Conservation (phyloP, 2,797 vertebrate species). For the Agapornis canus region DNA sequence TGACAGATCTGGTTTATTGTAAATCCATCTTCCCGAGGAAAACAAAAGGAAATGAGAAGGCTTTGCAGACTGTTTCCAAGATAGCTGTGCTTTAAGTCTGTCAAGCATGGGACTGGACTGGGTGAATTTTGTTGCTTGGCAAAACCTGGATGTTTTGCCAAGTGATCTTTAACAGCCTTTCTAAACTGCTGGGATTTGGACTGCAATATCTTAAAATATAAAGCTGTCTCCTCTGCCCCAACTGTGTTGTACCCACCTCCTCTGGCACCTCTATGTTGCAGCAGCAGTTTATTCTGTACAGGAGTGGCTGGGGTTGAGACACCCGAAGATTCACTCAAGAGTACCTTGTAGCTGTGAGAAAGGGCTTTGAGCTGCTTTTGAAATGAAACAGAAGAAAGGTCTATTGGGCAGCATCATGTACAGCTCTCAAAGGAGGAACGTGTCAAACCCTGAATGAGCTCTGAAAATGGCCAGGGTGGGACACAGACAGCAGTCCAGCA, state of each 20-base stretch:
- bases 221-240: fast-evolving
- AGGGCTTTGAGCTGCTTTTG: background rate
- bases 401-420: background rate
- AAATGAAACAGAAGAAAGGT: background rate
- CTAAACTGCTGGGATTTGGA: background rate
- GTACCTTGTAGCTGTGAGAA: background rate
- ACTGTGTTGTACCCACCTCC: background rate
- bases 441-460: background rate
- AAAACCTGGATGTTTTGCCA: background rate
- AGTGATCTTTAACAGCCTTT: background rate
- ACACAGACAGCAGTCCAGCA: fast-evolving
- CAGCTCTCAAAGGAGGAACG: background rate
- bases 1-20: background rate
- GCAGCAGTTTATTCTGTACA: background rate
- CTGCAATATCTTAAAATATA: background rate
- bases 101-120: background rate
- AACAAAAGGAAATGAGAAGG: background rate
- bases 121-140: background rate
- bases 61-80: background rate
- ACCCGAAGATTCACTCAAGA: fast-evolving
- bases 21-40: background rate
- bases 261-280: fast-evolving
- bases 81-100: background rate
- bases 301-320: background rate
- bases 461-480: background rate